phyloP scores from a whole-genome alignment of 2,113 vertebrate genomes.

The Spheniscus mendiculus region DNA sequence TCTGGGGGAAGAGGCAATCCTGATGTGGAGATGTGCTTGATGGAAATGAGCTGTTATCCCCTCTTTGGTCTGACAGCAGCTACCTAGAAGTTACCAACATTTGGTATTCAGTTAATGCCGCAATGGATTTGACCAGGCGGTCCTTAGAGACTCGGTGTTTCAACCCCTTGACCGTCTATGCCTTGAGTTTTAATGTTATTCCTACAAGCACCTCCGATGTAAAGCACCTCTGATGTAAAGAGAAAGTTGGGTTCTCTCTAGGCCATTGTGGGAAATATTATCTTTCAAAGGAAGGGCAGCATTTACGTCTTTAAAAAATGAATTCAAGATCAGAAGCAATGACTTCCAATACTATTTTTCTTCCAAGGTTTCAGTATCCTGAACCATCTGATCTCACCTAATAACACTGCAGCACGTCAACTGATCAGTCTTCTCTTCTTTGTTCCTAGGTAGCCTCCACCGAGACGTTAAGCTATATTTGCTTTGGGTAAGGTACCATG shows the following conservation, averaged over 20 bases:
- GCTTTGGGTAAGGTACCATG: background rate
- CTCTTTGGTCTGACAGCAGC: background rate
- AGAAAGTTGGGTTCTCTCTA: background rate
- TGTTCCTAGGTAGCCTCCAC: background rate
- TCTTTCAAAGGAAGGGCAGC: constrained; percentile 2
- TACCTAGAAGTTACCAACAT: background rate
- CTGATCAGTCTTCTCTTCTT: background rate
- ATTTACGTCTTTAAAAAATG: background rate
- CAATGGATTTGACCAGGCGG: background rate
- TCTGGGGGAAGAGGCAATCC: background rate
- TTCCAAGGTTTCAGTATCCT: background rate
- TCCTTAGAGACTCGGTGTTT: background rate
- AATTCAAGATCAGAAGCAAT: background rate
- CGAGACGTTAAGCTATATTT: background rate
- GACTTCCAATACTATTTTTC: background rate
- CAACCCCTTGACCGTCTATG: background rate
- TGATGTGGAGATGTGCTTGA: background rate
- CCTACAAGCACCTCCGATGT: background rate
- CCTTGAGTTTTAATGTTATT: background rate
- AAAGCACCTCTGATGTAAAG: background rate
- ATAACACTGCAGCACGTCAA: background rate
- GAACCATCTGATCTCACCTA: background rate
- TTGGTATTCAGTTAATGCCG: background rate
- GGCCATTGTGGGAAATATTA: background rate
- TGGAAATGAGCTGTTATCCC: background rate